A percentile compares a stretch with the other conserved stretches of the same genome.
phyloP scores from a whole-genome alignment of 2,797 vertebrate genomes.

The Catamblyrhynchus diadema region DNA sequence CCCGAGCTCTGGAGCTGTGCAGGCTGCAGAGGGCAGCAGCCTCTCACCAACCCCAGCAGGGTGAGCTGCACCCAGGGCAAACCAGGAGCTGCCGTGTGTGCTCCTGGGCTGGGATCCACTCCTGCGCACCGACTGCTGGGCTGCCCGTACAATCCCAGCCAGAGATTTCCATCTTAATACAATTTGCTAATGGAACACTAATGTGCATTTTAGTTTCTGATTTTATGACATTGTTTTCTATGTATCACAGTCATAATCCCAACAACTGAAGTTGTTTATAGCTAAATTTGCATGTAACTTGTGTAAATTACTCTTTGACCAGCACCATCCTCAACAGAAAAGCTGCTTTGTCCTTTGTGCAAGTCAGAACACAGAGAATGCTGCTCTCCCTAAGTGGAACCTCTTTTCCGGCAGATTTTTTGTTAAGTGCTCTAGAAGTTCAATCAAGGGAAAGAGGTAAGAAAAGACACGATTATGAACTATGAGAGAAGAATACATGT shows the following conservation, averaged over 20 bases:
- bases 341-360: background rate
- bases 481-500: background rate
- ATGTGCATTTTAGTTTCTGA: background rate
- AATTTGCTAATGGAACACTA: background rate
- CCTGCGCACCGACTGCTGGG: background rate
- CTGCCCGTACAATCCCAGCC: accelerated
- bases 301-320: background rate
- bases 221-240: background rate
- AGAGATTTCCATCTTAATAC: background rate
- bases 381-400: background rate
- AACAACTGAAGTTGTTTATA: accelerated
- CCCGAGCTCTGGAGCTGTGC: background rate
- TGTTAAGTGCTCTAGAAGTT: background rate
- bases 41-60: background rate
- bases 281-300: background rate
- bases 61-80: background rate
- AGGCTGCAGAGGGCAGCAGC: slow-evolving; percentile 54
- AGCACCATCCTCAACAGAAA: background rate
- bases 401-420: background rate
- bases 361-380: background rate
- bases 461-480: background rate
- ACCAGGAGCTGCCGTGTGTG: accelerated
- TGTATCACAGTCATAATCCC: background rate
- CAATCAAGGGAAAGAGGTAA: background rate
- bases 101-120: accelerated